These are phyloP conservation scores for Hermetia illucens DNA, from an alignment of 1,140 invertebrate genomes.

Conservation along the genomic window DNA sequence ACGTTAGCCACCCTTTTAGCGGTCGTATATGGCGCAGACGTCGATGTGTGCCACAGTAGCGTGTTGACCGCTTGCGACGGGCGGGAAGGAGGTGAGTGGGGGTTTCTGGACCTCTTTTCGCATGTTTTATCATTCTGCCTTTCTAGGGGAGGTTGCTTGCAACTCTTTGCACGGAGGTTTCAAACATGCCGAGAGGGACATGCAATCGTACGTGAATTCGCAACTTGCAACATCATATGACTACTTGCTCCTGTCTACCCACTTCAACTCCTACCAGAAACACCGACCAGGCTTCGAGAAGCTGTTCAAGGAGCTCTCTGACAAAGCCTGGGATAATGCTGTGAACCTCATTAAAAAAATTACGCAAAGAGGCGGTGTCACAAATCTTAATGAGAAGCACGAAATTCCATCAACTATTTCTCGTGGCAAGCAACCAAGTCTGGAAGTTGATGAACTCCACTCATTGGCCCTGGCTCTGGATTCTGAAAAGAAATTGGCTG, in stretches of 20 bases:
- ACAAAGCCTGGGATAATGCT: slow-evolving; percentile 55
- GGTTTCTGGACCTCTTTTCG: neutral
- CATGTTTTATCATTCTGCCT: neutral
- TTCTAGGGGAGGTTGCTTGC: slow-evolving; percentile 29
- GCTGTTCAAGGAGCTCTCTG: slow-evolving; percentile 56
- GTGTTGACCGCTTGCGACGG: slow-evolving; percentile 38
- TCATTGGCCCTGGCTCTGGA: slow-evolving; percentile 61
- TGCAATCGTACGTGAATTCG: slow-evolving; percentile 41
- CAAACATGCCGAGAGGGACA: slow-evolving; percentile 22
- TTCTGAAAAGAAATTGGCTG: slow-evolving; percentile 52
- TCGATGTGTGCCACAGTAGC: slow-evolving; percentile 46
- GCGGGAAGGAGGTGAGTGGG: slow-evolving; percentile 13
- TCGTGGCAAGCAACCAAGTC: slow-evolving; percentile 4
- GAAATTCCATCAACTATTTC: too few species aligned
- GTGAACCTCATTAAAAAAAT: slow-evolving; percentile 63
- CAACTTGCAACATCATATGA: slow-evolving; percentile 56
- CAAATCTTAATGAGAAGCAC: too few species aligned
- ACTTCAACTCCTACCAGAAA: slow-evolving; percentile 62
- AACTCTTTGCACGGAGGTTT: slow-evolving; percentile 53
- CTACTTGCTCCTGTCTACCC: slow-evolving; percentile 55
- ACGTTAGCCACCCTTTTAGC: slow-evolving; percentile 35
- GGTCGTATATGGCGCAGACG: slow-evolving; percentile 31
- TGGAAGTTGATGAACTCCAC: slow-evolving; percentile 42
- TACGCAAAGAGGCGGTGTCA: slow-evolving; percentile 46
- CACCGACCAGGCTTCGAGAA: slow-evolving; percentile 62